Percentiles rank a stretch among this genome's conserved stretches.
These are phyloP conservation scores for Nothocercus julius DNA, from an alignment of 2,113 vertebrate species.

Conservation along the genomic window DNA sequence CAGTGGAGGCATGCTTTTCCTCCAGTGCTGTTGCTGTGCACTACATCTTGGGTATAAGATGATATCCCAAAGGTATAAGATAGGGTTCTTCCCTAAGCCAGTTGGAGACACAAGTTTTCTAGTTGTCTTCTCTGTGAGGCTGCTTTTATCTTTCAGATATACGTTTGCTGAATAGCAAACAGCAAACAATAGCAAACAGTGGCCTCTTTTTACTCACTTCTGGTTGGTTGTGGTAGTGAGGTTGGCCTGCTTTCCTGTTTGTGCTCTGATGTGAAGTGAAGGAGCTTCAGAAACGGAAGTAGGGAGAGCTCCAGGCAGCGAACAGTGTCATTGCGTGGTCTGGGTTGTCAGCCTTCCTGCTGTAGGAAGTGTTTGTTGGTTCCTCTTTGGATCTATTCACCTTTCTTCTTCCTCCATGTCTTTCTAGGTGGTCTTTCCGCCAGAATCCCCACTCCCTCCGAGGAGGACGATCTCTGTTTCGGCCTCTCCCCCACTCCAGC, in stretches of 20 bases:
- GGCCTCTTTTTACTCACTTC: neutral
- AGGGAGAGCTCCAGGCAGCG: neutral
- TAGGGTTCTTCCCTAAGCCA: neutral
- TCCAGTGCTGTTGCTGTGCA: neutral
- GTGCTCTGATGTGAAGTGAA: neutral
- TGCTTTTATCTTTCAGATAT: neutral
- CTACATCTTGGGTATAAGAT: neutral
- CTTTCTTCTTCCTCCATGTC: constrained; percentile 60
- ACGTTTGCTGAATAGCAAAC: neutral
- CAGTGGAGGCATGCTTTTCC: rapidly evolving
- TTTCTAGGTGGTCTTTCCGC: constrained; percentile 89
- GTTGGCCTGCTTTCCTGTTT: neutral
- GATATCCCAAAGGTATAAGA: too few relatives aligned
- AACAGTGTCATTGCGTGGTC: neutral
- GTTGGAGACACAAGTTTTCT: neutral
- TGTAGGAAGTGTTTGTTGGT: neutral
- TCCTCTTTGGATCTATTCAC: constrained; percentile 29
- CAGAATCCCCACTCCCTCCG: constrained; percentile 84
- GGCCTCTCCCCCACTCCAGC: constrained; percentile 73
- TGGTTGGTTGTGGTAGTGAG: neutral
- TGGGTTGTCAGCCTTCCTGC: neutral
- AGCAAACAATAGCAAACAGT: too few relatives aligned
- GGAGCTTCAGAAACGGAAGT: neutral
- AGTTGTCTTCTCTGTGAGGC: neutral
- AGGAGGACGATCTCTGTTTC: constrained; percentile 84